Evolutionary conservation across 2,797 vertebrate species (phyloP).

Genomic region (Anolis apletophallus): DNA sequence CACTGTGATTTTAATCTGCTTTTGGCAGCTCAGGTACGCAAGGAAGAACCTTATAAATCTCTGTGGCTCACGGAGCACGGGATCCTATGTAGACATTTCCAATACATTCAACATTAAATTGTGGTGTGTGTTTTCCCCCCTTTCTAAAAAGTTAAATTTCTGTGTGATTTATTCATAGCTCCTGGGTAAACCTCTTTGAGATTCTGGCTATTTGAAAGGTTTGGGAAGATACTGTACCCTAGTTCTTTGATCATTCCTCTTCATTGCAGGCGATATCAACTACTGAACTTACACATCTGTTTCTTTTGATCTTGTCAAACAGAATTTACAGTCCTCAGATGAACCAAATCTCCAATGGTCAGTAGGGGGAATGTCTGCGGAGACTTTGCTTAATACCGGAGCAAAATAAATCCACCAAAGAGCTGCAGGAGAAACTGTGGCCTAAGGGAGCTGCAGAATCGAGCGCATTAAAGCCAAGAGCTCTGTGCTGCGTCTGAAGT

Average conservation of each 20-base stretch:
- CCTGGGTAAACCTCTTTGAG: slow-evolving; percentile 73
- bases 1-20: slow-evolving; percentile 58
- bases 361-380: slow-evolving; percentile 71
- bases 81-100: slow-evolving; percentile 71
- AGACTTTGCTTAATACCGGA: slow-evolving; percentile 72
- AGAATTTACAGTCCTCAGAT: slow-evolving; percentile 81
- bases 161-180: slow-evolving; percentile 79
- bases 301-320: slow-evolving; percentile 83
- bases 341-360: slow-evolving; percentile 80
- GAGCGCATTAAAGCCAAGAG: slow-evolving; percentile 63
- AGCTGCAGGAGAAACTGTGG: slow-evolving; percentile 64
- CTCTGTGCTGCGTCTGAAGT: slow-evolving; percentile 61
- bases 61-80: slow-evolving; percentile 66
- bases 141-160: slow-evolving; percentile 66
- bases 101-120: slow-evolving; percentile 66
- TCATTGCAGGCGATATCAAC: slow-evolving; percentile 70
- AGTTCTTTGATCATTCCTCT: slow-evolving; percentile 78
- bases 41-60: slow-evolving; percentile 64
- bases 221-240: slow-evolving; percentile 70
- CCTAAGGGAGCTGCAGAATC: slow-evolving; percentile 68
- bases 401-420: slow-evolving; percentile 72
- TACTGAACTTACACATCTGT: slow-evolving; percentile 73
- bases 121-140: neutral
- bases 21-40: slow-evolving; percentile 61
- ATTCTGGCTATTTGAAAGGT: slow-evolving; percentile 78